Evolutionary conservation across 2,113 vertebrate species (phyloP).

Genomic region (Columba janthina): DNA sequence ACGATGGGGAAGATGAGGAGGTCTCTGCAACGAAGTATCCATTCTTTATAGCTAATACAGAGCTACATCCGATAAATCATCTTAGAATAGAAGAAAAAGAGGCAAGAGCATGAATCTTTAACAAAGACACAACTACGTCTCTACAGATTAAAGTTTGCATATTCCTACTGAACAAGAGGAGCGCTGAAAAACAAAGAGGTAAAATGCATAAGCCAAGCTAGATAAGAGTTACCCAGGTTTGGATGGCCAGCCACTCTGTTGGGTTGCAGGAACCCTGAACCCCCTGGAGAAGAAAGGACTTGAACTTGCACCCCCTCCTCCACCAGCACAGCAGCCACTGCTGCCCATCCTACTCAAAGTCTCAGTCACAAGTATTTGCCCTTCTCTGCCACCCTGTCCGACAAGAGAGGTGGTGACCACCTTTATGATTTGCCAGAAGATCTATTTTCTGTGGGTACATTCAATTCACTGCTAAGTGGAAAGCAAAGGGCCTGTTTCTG

Average conservation of each 20-base stretch:
- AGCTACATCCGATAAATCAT: not conserved
- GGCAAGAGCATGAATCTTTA: constrained; percentile 1
- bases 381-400: not conserved
- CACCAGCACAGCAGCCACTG: not conserved
- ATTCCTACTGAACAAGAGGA: not conserved
- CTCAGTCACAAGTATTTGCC: not conserved
- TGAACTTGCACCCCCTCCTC: not conserved
- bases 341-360: not conserved
- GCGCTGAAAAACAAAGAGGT: not conserved
- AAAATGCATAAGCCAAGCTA: not conserved
- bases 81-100: not conserved
- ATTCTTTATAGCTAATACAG: not conserved
- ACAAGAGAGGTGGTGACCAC: rapidly evolving
- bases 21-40: not conserved
- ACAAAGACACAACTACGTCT: not conserved
- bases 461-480: not conserved
- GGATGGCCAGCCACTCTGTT: not conserved
- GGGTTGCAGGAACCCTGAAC: not conserved
- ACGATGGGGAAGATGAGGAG: constrained; percentile 2
- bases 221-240: rapidly evolving
- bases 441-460: not conserved
- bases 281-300: rapidly evolving
- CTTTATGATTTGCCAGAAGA: not conserved
- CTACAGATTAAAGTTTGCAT: not conserved
- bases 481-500: not conserved